Evolutionary conservation across 2,113 vertebrate genomes (phyloP).

Genomic region (Rhinichthys klamathensis): DNA sequence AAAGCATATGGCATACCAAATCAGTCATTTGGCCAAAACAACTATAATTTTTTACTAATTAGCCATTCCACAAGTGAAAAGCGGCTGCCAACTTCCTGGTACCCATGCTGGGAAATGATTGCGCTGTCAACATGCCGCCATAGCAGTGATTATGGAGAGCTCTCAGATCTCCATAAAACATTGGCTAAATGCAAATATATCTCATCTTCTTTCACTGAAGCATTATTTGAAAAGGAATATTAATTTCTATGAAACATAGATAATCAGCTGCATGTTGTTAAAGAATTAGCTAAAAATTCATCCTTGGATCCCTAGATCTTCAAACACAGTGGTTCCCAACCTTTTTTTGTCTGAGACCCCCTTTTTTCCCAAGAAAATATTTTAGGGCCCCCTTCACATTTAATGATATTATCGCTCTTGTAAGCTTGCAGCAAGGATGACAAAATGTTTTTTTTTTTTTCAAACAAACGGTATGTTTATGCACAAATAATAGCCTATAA

Average conservation of each 20-base stretch:
- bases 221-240: background rate
- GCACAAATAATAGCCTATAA: too few relatives aligned
- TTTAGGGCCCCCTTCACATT: too few relatives aligned
- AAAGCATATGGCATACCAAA: background rate
- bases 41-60: background rate
- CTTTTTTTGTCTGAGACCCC: too few relatives aligned
- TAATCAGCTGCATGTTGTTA: background rate
- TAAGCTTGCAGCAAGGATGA: too few relatives aligned
- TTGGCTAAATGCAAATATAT: background rate
- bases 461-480: too few relatives aligned
- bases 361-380: too few relatives aligned
- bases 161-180: background rate
- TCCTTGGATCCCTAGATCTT: background rate
- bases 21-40: background rate
- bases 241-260: background rate
- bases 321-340: too few relatives aligned
- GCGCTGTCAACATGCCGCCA: background rate
- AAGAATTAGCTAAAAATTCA: background rate
- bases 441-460: too few relatives aligned
- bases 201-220: background rate
- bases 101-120: background rate
- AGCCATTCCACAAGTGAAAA: background rate
- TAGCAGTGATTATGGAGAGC: background rate
- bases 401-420: too few relatives aligned
- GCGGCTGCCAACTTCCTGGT: background rate